Evolutionary conservation across 2,888 invertebrate species (phyloP), one percentile per base, ranked within the genome.

Genomic region (Xiphydria camelus): DNA sequence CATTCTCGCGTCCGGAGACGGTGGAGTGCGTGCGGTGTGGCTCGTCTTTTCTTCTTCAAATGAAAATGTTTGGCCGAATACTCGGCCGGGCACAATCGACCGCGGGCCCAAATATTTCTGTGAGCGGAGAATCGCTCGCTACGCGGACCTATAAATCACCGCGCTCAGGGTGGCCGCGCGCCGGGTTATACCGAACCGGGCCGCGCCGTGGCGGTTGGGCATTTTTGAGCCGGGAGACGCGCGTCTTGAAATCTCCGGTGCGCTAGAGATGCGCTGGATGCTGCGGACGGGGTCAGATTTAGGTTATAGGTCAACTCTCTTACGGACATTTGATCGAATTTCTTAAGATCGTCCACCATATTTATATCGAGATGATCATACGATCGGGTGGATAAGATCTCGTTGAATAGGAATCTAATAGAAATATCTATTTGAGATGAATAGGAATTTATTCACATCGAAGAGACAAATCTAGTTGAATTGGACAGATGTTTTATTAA

Each of bases 31-130:
- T 38, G 34, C 43, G 10, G 19, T 45, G 40, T 44, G 33, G 45
- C 22, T 35, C 41, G 34, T 52, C 51, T 40, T 47, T 58, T 59
- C 56, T 59, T 57, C 51, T 53, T 49, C 45, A 62, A 67, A 70
- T 71, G 65, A 71, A 71, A 70, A 68, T 71, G 70, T 71, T 68
- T 66, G 60, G 58, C 58, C 60, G 45, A 55, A 55, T 55, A 53
- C 45, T 54, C 55, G 45, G 49, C 38, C n/a, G n/a, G 35, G 59
- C 47, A 63, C 61, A 60, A 64, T 65, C 62, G 58, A 38, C 40
- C 45, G 44, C 34, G 26, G 53, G 53, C 57, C 59, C 52, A 63
- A 63, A 64, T 62, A 66, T 66, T 68, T 68, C 61, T 65, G 58
- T 59, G 53, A 61, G 55, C 58, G 47, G 49, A 57, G 58, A 62